These are phyloP conservation scores for Dolichoris vasculosae DNA, from an alignment of 1,140 invertebrate genomes.

Conservation along the genomic window DNA sequence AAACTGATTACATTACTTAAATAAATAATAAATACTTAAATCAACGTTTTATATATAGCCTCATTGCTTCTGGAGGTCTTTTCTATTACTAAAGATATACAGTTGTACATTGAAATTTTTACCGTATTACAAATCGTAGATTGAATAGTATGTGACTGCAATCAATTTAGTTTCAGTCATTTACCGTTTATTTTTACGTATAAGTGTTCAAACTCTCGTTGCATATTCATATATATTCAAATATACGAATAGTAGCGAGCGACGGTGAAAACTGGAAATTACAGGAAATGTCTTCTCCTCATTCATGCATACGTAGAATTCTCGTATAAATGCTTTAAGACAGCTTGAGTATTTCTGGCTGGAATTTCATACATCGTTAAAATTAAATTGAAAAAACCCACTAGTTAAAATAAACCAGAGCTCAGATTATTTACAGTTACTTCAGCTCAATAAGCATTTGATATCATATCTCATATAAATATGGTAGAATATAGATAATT, in stretches of 20 bases:
- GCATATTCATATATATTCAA: conserved; percentile 5
- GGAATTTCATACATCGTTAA: background rate
- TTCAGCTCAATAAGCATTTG: too few relatives aligned
- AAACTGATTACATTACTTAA: background rate
- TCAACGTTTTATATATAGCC: background rate
- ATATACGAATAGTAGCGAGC: background rate
- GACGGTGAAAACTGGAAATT: background rate
- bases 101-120: conserved; percentile 13
- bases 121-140: conserved; percentile 33
- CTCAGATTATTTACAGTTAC: too few relatives aligned
- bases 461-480: too few relatives aligned
- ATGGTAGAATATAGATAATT: too few relatives aligned
- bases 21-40: background rate
- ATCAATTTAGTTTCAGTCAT: conserved; percentile 22
- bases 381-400: background rate
- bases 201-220: background rate
- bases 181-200: conserved; percentile 10
- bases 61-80: background rate
- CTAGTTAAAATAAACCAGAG: too few relatives aligned
- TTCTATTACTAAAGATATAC: background rate
- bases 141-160: background rate
- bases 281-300: background rate
- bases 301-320: background rate
- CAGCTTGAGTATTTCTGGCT: background rate
- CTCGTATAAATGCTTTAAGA: background rate